Base-by-base conservation (phyloP, 30 jellyfish, hydroid and myxozoan species). In the Mastigias papua region DNA sequence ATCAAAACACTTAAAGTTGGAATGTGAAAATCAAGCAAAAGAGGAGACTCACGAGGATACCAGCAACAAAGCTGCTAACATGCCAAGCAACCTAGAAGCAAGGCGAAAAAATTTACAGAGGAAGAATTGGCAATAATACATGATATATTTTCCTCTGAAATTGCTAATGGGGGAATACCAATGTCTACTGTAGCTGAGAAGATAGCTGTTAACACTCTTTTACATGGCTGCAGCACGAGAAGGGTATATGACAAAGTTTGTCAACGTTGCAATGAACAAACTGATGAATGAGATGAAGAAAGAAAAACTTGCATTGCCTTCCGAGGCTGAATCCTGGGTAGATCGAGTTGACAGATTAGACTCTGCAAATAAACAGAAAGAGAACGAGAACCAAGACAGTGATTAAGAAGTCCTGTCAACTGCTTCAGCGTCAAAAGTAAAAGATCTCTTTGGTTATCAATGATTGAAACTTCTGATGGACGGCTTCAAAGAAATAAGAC, bases 231-330 rank as follows among this genome's bases (percentile, higher is more conserved):
- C 23, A 23, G 51, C 25, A 11, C 78, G 32, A 62, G 89, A 33
- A 46, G 80, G 68, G 34, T 78, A 32, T 78, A 78, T 30, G 80
- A 78, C 65, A 78, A 78, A 48, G 89, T 78, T 25, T 65, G 89
- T 34, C 62, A 78, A 69, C 65, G 60, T 42, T 62, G 80, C 9
- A 30, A 62, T 23, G 34, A 35, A 62, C n/a, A n/a, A n/a, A n/a
- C n/a, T n/a, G n/a, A n/a, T n/a, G n/a, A n/a, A n/a, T n/a, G 28
- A 1, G 65, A 25, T 28, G 21, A 61, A 60, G 19, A 25, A n/a
- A 32, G 78, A 64, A 57, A 54, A 16, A 16, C 78, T 78, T 57
- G 78, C 78, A 15, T 54, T 78, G 69, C 89, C 89, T 33, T 34
- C 69, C 27, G 89, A 78, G 13, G 27, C 61, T 20, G 78, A 78